phyloP scores from a whole-genome alignment of 30 jellyfish, hydroid and myxozoan genomes.

The Phacellophora camtschatica region DNA sequence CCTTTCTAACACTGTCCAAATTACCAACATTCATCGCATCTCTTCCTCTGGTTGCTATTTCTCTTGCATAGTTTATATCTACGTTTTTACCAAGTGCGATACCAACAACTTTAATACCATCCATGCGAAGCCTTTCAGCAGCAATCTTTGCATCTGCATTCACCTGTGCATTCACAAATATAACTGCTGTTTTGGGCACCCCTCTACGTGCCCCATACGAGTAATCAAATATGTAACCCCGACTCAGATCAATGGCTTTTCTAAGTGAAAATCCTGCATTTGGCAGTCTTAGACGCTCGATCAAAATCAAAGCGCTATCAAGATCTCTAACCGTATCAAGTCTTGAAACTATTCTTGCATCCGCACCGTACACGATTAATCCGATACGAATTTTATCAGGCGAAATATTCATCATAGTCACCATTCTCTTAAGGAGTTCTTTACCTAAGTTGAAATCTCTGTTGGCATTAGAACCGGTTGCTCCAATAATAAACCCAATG shows the following conservation, averaged over 20 bases:
- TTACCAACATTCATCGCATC: not conserved
- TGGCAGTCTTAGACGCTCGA: not conserved
- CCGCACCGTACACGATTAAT: not conserved
- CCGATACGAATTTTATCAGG: conserved; percentile 23
- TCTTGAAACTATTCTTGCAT: not conserved
- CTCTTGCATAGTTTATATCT: not conserved
- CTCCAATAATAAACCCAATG: conserved; percentile 37
- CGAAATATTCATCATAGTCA: not conserved
- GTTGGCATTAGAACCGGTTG: not conserved
- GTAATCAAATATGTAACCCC: not conserved
- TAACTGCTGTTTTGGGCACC: not conserved
- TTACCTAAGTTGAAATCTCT: not conserved
- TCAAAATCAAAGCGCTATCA: not conserved
- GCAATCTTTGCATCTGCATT: not conserved
- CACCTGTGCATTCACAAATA: not conserved
- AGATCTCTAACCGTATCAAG: not conserved
- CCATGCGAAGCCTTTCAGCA: not conserved
- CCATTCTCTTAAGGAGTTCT: not conserved
- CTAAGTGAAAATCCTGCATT: not conserved
- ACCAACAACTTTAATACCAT: conserved; percentile 31
- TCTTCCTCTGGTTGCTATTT: not conserved
- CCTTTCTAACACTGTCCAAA: not conserved
- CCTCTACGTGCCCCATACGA: conserved; percentile 22
- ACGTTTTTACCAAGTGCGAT: conserved; percentile 31
- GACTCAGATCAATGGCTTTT: conserved; percentile 2